These are phyloP conservation scores for Enteromius trimaculatus DNA, from an alignment of 2,797 vertebrate species.

Conservation along the genomic window DNA sequence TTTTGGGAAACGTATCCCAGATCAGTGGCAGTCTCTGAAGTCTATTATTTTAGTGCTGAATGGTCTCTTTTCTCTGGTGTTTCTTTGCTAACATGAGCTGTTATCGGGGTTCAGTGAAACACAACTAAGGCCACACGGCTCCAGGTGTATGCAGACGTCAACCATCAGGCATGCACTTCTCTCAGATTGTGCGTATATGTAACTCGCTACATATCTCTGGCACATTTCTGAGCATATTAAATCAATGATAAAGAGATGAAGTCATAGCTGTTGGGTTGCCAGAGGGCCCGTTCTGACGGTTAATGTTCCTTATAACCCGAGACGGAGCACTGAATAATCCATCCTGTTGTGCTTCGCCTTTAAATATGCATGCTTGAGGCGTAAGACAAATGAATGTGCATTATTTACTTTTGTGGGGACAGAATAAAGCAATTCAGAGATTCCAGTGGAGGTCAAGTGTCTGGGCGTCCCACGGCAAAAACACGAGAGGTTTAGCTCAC, in stretches of 20 bases:
- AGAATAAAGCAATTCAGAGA: slow-evolving; percentile 42
- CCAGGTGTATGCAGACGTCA: slow-evolving; percentile 72
- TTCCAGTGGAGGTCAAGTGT: slow-evolving; percentile 51
- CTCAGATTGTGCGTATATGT: slow-evolving; percentile 57
- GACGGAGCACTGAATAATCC: slow-evolving; percentile 26
- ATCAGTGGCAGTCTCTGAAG: too few species aligned
- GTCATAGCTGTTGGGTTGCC: slow-evolving; percentile 51
- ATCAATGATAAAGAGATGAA: slow-evolving; percentile 62
- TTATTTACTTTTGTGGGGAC: slow-evolving; percentile 53
- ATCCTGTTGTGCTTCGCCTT: slow-evolving; percentile 33
- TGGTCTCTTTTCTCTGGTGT: slow-evolving; percentile 49
- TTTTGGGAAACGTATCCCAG: too few species aligned
- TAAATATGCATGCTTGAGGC: slow-evolving; percentile 26
- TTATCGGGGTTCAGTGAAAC: slow-evolving; percentile 58
- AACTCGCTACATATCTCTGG: slow-evolving; percentile 38
- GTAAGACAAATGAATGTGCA: slow-evolving; percentile 16
- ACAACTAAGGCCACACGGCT: slow-evolving; percentile 59
- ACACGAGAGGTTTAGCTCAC: slow-evolving; percentile 64
- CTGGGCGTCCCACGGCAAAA: slow-evolving; percentile 60
- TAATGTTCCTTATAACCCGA: slow-evolving; percentile 38
- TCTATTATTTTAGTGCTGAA: neutral
- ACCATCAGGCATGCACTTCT: slow-evolving; percentile 66
- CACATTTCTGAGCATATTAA: slow-evolving; percentile 61
- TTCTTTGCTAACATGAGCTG: slow-evolving; percentile 61
- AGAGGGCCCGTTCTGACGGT: slow-evolving; percentile 26